Evolutionary conservation across 2,113 vertebrate species (phyloP).

Genomic region (Arothron firmamentum): DNA sequence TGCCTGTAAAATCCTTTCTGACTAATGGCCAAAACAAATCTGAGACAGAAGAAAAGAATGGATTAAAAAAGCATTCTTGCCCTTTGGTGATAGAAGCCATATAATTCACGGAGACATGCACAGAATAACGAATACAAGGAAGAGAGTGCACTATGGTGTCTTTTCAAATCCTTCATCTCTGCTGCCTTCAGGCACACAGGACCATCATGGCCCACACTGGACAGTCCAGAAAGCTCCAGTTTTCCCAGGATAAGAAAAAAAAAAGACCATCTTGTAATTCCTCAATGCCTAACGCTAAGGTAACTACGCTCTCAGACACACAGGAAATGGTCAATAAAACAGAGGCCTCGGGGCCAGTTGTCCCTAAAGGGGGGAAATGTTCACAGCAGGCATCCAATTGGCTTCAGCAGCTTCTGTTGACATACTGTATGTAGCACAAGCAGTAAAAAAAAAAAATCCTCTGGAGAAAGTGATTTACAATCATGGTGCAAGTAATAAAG

Average conservation of each 20-base stretch:
- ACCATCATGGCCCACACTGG: slow-evolving; percentile 20
- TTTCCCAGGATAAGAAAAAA: slow-evolving; percentile 1
- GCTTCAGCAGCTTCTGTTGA: slow-evolving; percentile 26
- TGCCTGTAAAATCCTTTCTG: slow-evolving; percentile 26
- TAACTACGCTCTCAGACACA: slow-evolving; percentile 36
- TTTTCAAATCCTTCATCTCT: slow-evolving; percentile 46
- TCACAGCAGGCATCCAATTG: slow-evolving; percentile 43
- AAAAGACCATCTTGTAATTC: slow-evolving; percentile 3
- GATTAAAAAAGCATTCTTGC: slow-evolving; percentile 24
- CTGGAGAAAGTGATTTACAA: slow-evolving; percentile 46
- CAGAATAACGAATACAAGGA: slow-evolving; percentile 41
- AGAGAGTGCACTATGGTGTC: slow-evolving; percentile 34
- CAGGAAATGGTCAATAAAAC: slow-evolving; percentile 45
- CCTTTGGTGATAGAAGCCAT: slow-evolving; percentile 50
- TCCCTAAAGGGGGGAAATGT: slow-evolving; percentile 28
- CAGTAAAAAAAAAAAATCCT: slow-evolving; percentile 37
- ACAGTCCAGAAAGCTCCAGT: slow-evolving; percentile 15
- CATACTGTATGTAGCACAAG: background rate
- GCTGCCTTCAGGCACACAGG: slow-evolving; percentile 45
- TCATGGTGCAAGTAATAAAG: slow-evolving; percentile 18
- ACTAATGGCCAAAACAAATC: slow-evolving; percentile 11
- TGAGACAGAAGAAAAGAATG: slow-evolving; percentile 3
- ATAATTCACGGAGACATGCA: slow-evolving; percentile 41
- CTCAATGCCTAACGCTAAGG: slow-evolving; percentile 6
- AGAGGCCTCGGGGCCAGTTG: slow-evolving; percentile 44